phyloP scores from a whole-genome alignment of 2,888 invertebrate species.

The Heliconius hortense region DNA sequence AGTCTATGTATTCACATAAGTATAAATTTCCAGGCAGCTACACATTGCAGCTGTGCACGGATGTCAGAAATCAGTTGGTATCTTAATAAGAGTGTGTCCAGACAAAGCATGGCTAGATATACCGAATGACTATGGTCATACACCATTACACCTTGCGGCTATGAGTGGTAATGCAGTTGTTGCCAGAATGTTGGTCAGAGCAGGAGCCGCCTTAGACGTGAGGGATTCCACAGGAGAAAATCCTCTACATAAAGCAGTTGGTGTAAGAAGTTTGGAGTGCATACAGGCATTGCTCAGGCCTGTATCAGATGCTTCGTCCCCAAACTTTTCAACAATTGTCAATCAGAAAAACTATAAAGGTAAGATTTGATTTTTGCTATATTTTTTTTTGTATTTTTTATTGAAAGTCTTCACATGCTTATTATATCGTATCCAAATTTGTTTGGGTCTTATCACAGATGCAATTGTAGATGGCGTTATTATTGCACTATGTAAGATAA shows the following conservation, averaged over 20 bases:
- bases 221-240: conserved; percentile 92
- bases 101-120: conserved; percentile 89
- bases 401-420: too few species aligned
- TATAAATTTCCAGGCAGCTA: conserved; percentile 84
- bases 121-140: conserved; percentile 89
- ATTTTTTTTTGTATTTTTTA: not conserved
- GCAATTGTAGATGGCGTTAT: not conserved
- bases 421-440: too few species aligned
- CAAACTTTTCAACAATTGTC: conserved; percentile 80
- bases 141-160: conserved; percentile 94
- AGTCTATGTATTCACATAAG: not conserved
- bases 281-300: conserved; percentile 88
- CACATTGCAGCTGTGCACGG: conserved; percentile 92
- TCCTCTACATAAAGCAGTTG: conserved; percentile 91
- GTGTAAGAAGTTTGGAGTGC: conserved; percentile 85
- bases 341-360: conserved; percentile 93
- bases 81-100: conserved; percentile 89
- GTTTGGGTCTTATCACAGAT: not conserved
- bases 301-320: not conserved
- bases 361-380: conserved; percentile 72
- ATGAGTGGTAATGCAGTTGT: conserved; percentile 88
- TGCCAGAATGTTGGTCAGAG: conserved; percentile 88
- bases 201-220: conserved; percentile 86
- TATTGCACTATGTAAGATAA: too few species aligned
- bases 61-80: conserved; percentile 86